Base-by-base conservation (phyloP, 2,113 vertebrate species). In the Ploceus nigricollis region DNA sequence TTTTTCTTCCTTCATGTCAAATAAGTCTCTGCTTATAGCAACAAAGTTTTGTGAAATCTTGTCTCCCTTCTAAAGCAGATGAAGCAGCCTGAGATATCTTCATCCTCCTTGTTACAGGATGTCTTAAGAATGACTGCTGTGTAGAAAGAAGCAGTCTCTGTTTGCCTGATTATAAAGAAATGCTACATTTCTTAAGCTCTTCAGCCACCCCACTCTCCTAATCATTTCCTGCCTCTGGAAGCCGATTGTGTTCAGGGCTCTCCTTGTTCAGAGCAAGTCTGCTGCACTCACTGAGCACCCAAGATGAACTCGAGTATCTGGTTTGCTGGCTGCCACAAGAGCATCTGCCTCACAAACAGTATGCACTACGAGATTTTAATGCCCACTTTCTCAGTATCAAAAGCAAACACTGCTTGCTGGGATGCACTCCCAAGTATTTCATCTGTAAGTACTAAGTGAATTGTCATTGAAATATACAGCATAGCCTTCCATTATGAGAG, bases 401-500 rank as follows among this genome's bases (percentile, higher is more conserved):
- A 94, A 90, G 72, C 69, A 87, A 93, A 88, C 40, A 14, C 21
- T 78, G 65, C 89, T 95, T 82, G 66, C 89, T 89, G 86, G 56
- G 84, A 69, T 95, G 92, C 54, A 42, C 71, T 86, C 77, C 53
- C 79, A 80, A 92, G 68, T 61, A 88, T 90, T 84, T 96, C 89
- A 87, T 91, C 94, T 95, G 68, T 95, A 95, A 96, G 80, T 30
- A 64, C 80, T 40, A 83, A 95, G 80, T 93, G 90, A 93, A 92
- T 92, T 96, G 96, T 87, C 93, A 87, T 65, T 96, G 93, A 96
- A 97, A 96, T 94, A 94, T 82, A 82, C 91, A 91, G 71, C 53
- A 87, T 45, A 70, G 73, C 60, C 37, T 96, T 87, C 87, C 90
- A 82, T 93, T 91, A 89, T 1, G 9, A 91, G 76, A 91, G 71